These are phyloP conservation scores for Mormyrus proboscirostris DNA, from an alignment of 2,797 vertebrate genomes.

Conservation along the genomic window DNA sequence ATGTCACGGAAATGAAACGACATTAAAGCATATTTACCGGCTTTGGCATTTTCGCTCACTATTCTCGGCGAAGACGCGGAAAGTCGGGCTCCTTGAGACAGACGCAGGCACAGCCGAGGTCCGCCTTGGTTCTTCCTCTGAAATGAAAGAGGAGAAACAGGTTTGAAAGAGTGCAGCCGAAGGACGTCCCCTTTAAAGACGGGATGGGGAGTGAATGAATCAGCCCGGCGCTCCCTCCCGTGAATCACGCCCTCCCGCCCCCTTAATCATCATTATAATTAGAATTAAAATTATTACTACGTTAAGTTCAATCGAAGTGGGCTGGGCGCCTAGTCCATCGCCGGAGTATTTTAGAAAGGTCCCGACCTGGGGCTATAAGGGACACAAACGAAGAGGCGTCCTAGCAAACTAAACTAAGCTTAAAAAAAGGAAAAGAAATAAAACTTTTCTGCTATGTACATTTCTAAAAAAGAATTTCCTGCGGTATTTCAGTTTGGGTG, in stretches of 20 bases:
- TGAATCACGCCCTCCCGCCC: conserved; percentile 34
- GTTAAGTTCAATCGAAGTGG: neutral
- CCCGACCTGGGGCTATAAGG: neutral
- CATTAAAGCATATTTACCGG: conserved; percentile 48
- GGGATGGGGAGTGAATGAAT: conserved; percentile 23
- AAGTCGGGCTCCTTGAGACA: neutral
- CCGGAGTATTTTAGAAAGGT: neutral
- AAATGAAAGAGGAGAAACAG: conserved; percentile 58
- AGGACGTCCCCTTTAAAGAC: neutral
- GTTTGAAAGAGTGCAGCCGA: conserved; percentile 48
- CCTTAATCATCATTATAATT: neutral
- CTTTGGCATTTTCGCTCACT: conserved; percentile 63
- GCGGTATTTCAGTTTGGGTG: neutral
- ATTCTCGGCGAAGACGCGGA: conserved; percentile 18
- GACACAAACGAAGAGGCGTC: neutral
- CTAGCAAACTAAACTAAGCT: neutral
- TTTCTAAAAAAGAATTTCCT: neutral
- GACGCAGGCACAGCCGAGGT: neutral
- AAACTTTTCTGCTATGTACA: neutral
- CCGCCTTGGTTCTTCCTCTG: conserved; percentile 38
- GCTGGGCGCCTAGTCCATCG: neutral
- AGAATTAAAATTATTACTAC: neutral
- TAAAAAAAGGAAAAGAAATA: neutral
- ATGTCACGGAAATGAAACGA: neutral
- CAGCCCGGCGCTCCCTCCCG: conserved; percentile 10